These are phyloP conservation scores for Macropus fuliginosus DNA, from an alignment of 2,797 vertebrate species.

Conservation along the genomic window DNA sequence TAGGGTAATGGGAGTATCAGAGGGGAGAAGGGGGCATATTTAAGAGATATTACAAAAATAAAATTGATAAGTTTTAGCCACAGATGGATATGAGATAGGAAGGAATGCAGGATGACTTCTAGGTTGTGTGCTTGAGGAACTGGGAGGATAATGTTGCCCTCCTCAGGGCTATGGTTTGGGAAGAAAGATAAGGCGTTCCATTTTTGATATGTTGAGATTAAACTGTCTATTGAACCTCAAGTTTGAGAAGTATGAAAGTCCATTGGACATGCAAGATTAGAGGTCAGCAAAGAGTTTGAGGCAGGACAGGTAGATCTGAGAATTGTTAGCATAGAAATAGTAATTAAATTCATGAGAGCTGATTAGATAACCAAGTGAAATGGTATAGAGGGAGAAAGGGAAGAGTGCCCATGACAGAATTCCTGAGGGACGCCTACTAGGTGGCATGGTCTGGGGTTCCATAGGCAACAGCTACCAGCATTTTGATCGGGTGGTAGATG, in stretches of 20 bases:
- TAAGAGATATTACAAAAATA: neutral
- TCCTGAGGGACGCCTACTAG: neutral
- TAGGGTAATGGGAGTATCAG: too few relatives aligned
- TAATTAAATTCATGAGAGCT: neutral
- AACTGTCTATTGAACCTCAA: neutral
- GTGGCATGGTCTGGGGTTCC: neutral
- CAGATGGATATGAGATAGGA: neutral
- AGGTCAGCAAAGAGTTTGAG: neutral
- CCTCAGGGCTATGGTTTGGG: too few relatives aligned
- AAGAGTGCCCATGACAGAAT: neutral
- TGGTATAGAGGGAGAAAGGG: neutral
- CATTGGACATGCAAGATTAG: neutral
- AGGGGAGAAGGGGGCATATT: neutral
- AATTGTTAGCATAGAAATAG: neutral
- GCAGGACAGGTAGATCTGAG: neutral
- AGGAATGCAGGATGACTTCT: neutral
- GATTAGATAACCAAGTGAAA: neutral
- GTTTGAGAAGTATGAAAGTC: neutral
- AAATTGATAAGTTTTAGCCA: neutral
- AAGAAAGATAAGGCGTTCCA: neutral
- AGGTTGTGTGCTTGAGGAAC: neutral
- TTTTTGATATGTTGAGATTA: neutral
- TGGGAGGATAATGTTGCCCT: neutral
- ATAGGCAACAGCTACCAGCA: neutral
- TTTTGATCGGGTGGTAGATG: neutral